Evolutionary conservation across 2,113 vertebrate genomes (phyloP), one percentile per base, ranked within the genome.

Genomic region (Phoenicopterus ruber): DNA sequence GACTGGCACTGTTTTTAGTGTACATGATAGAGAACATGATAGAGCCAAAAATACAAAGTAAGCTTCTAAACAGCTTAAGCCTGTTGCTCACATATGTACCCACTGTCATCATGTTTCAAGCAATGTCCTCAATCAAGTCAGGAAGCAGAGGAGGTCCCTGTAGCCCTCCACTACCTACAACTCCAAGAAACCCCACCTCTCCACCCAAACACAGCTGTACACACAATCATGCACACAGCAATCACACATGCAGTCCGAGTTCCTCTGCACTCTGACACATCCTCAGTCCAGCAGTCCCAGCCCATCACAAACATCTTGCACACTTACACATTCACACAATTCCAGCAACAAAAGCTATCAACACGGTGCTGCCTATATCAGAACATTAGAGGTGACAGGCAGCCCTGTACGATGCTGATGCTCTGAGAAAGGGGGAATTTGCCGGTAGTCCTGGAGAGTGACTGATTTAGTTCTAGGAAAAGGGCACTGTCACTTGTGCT

Each of bases 401-500:
- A 57, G 49, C 54, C 31, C 63, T 44, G 46, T 38, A 62, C n/a
- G 15, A 8, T 32, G 61, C 26, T 38, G 47, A 4, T 34, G 26
- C 20, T 5, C 44, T 36, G 58, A 81, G 32, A 84, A 90, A 82
- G 49, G n/a, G 13, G 11, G 21, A 52, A 70, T 40, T 54, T 54
- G 21, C 19, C 18, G 18, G 28, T n/a, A 87, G 47, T 38, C 52
- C 73, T 55, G 22, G 29, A 58, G 28, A 70, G 59, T 38, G 55
- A 73, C 50, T 84, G 44, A 52, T 52, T 24, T 58, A 36, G 57
- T 82, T 81, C 77, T 82, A 67, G 73, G 92, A 18, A 94, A 87
- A 94, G 82, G 82, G 52, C 85, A 92, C 65, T 85, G 91, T 71
- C 65, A 95, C 54, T 77, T 95, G 87, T 94, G 81, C 78, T 91